Base-by-base conservation (phyloP, 2,888 invertebrate genomes). In the Entomobrya multifasciata region DNA sequence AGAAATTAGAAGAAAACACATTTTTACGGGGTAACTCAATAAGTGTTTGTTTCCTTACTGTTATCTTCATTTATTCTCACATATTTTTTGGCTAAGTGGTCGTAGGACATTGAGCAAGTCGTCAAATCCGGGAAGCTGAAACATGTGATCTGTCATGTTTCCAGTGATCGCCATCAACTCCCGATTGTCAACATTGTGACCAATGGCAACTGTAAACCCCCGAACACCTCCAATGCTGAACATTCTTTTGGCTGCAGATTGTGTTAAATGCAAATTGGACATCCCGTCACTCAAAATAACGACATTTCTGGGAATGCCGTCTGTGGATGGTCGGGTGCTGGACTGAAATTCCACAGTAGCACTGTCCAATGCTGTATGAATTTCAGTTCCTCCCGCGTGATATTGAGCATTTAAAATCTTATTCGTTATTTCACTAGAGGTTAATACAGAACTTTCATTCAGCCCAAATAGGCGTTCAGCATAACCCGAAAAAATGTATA, bases 81-180 rank as follows among this genome's bases (percentile, higher is more conserved):
- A 62, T 6, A 62, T n/a, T 17, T 25, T 30, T 20, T 4, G 10
- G 62, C 81, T 81, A 13, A 81, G 47, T 2, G 55, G 55, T 20
- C 27, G 70, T 2, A 81, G 22, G 11, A 70, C 6, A 10, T 20
- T 55, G 6, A 81, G 25, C 25, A 83, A 47, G 6, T 74, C 47
- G 8, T 74, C 62, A 22, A 74, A 60, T 17, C 36, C 62, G 27
- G 41, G 30, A 17, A 22, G 47, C 17, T 15, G 44, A 22, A 83
- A 74, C n/a, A 83, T 60, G 30, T 62, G 74, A 25, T 15, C 44
- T 5, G 41, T 15, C 5, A 30, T 30, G 15, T 49, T 36, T 6
- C 27, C 25, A 2, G 84, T 77, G 65, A 84, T 76, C 0, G 76
- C 25, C 36, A 84, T 30, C 36, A 84, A n/a, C 25, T 84, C 84